Conservation (phyloP, 2,113 vertebrate species). For the Progne subis region DNA sequence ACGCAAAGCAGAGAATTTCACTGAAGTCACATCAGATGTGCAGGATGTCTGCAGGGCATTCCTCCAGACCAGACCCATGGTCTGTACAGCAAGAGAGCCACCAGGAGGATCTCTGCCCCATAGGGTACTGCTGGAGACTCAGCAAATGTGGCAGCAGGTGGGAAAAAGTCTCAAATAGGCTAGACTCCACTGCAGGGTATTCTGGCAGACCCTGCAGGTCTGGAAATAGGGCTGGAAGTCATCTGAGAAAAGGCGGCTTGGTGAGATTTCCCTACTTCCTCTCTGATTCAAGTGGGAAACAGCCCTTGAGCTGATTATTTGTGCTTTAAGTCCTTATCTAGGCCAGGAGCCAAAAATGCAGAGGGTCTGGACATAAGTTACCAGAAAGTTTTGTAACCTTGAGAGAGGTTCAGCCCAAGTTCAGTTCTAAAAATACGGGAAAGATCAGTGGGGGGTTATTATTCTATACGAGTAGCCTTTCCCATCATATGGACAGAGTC, state of each 20-base stretch:
- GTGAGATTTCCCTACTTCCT: not conserved
- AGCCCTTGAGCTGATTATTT: slow-evolving; percentile 7
- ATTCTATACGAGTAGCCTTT: not conserved
- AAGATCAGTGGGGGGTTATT: not conserved
- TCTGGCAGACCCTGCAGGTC: not conserved
- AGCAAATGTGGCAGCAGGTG: not conserved
- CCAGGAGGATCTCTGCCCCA: not conserved
- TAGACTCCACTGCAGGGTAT: not conserved
- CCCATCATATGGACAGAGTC: not conserved
- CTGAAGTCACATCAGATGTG: not conserved
- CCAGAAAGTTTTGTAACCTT: slow-evolving; percentile 25
- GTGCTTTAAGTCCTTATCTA: slow-evolving; percentile 26
- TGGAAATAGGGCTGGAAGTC: not conserved
- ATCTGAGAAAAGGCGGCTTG: not conserved
- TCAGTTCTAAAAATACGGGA: slow-evolving; percentile 54
- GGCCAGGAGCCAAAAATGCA: slow-evolving; percentile 22
- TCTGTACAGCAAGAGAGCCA: rapidly evolving
- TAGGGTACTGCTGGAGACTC: not conserved
- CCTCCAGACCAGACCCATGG: rapidly evolving
- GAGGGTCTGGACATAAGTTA: slow-evolving; percentile 11
- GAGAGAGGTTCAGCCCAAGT: slow-evolving; percentile 52
- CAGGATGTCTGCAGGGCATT: not conserved
- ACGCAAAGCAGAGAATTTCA: not conserved
- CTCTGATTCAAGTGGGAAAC: not conserved
- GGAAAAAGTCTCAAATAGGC: not conserved